Evolutionary conservation across 2,888 invertebrate genomes (phyloP).

Genomic region (Lasioglossum pauxillum): DNA sequence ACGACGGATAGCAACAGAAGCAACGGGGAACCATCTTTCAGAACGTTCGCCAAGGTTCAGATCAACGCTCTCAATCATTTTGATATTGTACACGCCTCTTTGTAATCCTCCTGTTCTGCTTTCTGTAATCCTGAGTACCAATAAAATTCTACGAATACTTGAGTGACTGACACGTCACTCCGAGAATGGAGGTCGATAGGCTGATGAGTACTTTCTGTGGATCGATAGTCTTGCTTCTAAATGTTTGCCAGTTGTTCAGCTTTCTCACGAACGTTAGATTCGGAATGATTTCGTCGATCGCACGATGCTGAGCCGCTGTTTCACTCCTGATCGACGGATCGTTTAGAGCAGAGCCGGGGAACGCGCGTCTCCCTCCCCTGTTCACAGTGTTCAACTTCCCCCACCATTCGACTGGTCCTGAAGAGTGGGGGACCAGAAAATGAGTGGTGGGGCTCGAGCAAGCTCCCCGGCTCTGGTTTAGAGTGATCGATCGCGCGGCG

Average conservation of each 20-base stretch:
- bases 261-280: background rate
- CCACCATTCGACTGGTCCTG: too few relatives aligned
- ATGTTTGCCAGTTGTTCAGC: constrained; percentile 22
- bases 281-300: constrained; percentile 7
- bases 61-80: background rate
- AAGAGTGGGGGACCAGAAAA: too few relatives aligned
- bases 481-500: background rate
- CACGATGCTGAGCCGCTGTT: background rate
- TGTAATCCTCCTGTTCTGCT: background rate
- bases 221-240: constrained; percentile 18
- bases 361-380: too few relatives aligned
- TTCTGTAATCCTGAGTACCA: constrained; percentile 26
- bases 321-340: constrained; percentile 8
- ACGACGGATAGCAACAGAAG: background rate
- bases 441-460: too few relatives aligned
- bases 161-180: background rate
- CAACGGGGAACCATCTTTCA: background rate
- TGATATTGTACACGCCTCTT: background rate
- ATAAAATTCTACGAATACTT: constrained; percentile 29
- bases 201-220: background rate
- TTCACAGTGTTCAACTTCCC: too few relatives aligned
- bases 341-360: background rate
- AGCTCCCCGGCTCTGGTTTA: too few relatives aligned
- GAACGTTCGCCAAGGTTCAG: background rate
- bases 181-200: background rate